Evolutionary conservation across 2,888 invertebrate species (phyloP), one percentile per base, ranked within the genome.

Genomic region (Mimachlamys varia): DNA sequence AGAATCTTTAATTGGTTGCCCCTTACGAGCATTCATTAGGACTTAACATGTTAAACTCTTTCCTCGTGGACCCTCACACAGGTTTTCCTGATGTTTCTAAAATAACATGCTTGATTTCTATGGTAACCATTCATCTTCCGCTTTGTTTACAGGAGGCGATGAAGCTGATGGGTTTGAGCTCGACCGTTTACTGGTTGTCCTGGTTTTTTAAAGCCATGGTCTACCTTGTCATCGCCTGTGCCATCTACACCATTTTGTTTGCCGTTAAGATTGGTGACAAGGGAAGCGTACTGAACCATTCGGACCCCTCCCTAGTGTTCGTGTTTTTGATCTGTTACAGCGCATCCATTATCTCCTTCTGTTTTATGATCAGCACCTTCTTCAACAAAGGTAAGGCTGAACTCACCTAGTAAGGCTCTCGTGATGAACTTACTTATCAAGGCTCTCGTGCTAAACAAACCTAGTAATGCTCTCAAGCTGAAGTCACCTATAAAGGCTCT

Each of bases 151-250:
- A 98, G 98, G 98, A 98, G 97, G 98, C 98, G 0, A 98, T 98
- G 98, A 98, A 98, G 97, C 98, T 98, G 97, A 98, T 98, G 98
- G 98, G 98, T 7, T 97, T 98, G 44, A 97, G 98, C 49, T 98
- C 98, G 55, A 98, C 98, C 98, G 97, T 98, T 92, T 98, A 98
- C 95, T 98, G 98, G 98, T 96, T 97, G 0, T 98, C 98, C 0
- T 98, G 98, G 98, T 98, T 98, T 96, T 97, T 98, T 53, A 98
- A 98, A 95, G 98, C 98, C 89, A 97, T 98, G 93, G 93, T 98
- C 4, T 98, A 98, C 95, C 97, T 98, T 90, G 93, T 97, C 0
- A 95, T 98, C 53, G 97, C 98, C 0, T 97, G 97, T 0, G 93
- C 97, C 7, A 90, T 97, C 19, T 96, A 97, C 92, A 96, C 96